Evolutionary conservation across 2,797 vertebrate species (phyloP), one percentile per base, ranked within the genome.

Genomic region (Propithecus perrieri): DNA sequence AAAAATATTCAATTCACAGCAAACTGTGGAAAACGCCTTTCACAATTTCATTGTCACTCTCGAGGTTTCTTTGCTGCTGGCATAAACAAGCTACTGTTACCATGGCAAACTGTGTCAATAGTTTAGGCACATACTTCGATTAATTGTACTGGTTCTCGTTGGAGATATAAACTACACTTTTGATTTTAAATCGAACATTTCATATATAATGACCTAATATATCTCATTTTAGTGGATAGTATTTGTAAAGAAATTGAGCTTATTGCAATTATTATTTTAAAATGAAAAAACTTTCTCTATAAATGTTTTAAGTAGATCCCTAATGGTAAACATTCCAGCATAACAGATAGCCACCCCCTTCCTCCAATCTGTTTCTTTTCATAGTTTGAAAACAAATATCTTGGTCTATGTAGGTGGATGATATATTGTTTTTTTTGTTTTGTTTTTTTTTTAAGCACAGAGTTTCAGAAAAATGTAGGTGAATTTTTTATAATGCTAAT

Each of bases 321-420:
- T 75, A 63, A 67, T 13, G 26, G 35, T 75, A 89, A 90, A 48
- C 12, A 88, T 63, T 46, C 7, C 12, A 89, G 26, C 43, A 57
- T 83, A 90, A 46, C 17, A 72, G 15, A 90, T 30, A 92, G 8
- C 7, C 33, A 89, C 6, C 7, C 28, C 8, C 3, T 0, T 35
- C 38, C 26, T 14, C n/a, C 18, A 85, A 20, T 48, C 24, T 85
- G 11, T 90, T 88, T 85, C 46, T 78, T 93, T 65, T 86, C 8
- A 69, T 43, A 95, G 24, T 63, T 94, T 89, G 67, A 89, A 96
- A 95, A 55, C 33, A 93, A 89, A 48, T 17, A 57, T 57, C 26
- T 85, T 84, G 15, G 30, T 5, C 46, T 67, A 5, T 80, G 22
- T 41, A 81, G 85, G 13, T 67, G 17, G 28, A 38, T 74, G 1